phyloP scores from a whole-genome alignment of 2,113 vertebrate genomes.

The Thamnophis sirtalis region DNA sequence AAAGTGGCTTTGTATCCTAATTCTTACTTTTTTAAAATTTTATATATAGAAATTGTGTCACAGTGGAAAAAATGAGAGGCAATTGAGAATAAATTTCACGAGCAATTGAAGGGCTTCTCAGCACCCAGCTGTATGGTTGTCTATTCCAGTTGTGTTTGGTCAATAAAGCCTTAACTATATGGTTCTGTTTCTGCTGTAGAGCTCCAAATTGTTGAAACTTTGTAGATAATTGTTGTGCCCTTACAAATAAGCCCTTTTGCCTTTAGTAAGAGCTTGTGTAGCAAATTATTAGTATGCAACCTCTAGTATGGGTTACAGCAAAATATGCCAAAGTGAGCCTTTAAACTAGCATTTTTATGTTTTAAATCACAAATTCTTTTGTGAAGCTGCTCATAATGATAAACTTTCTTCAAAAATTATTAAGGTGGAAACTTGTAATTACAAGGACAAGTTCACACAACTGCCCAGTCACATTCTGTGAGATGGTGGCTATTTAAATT shows the following conservation, averaged over 20 bases:
- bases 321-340: not conserved
- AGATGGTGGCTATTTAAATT: not conserved
- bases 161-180: not conserved
- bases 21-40: not conserved
- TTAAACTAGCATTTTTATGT: not conserved
- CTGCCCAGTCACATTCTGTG: not conserved
- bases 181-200: not conserved
- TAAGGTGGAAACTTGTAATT: not conserved
- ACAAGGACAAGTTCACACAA: no score
- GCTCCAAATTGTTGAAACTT: not conserved
- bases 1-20: not conserved
- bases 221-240: not conserved
- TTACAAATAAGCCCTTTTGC: not conserved
- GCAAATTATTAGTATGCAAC: not conserved
- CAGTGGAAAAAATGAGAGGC: not conserved
- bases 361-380: not conserved
- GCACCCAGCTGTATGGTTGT: not conserved
- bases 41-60: not conserved
- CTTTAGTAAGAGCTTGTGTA: not conserved
- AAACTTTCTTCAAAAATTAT: not conserved
- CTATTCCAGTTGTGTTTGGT: not conserved
- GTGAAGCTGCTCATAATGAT: not conserved
- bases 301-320: not conserved
- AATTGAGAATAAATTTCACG: not conserved
- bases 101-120: not conserved